Evolutionary conservation across 2,888 invertebrate genomes (phyloP), one percentile per base, ranked within the genome.

Genomic region (Therioaphis trifolii): DNA sequence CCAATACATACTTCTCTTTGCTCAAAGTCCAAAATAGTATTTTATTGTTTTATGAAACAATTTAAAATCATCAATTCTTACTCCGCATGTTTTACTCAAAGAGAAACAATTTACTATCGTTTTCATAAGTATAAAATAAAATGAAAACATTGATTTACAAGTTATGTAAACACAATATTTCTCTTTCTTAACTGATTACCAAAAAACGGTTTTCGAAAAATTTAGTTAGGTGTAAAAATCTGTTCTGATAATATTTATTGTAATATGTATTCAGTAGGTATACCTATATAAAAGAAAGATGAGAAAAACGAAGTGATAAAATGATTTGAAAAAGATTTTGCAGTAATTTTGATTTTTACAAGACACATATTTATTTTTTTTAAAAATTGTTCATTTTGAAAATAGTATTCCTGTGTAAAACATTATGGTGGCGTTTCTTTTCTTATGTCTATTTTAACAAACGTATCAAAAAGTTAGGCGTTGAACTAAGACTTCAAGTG

Each of bases 121-220:
- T 11, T 55, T 72, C 27, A 55, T 40, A 74, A 40, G 74, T 49
- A 52, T 55, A 4, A 74, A 74, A 74, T 55, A 40, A 55, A 74
- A 55, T 55, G 55, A 55, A 29, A 74, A 74, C n/a, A 74, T 40
- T 40, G 35, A 74, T 74, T 74, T 55, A 40, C 40, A 35, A 55
- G 55, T 29, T 74, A 18, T 40, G 55, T 55, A 55, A 74, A 74
- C 35, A 74, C 21, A n/a, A n/a, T 40, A 21, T 55, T 55, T 74
- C 1, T 74, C 40, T 35, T 74, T 55, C 15, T 35, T 40, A 40
- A 40, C 35, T 55, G 55, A 74, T 74, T 55, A 21, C 12, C 35
- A 21, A 35, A 58, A 74, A 74, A 74, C 35, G 55, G 21, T 74
- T 74, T 3, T 40, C 55, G 35, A 74, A 55, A 9, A 15, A 55